phyloP scores from a whole-genome alignment of 2,888 invertebrate genomes.

The Orthonychiurus folsomi region DNA sequence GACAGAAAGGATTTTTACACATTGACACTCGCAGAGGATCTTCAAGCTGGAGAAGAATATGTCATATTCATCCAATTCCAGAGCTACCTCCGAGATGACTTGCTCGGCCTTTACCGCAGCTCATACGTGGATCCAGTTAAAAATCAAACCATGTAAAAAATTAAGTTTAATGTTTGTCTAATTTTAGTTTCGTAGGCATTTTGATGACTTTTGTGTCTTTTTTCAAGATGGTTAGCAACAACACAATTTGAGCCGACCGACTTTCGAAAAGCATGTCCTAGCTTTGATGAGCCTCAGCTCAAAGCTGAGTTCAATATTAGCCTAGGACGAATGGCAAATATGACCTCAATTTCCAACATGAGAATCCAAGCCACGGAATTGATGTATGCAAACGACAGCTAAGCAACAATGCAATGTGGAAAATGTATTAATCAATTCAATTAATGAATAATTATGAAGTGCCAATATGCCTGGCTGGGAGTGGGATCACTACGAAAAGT shows the following conservation, averaged over 20 bases:
- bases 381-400: too few species aligned
- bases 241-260: background rate
- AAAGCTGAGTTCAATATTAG: background rate
- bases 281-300: background rate
- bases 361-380: background rate
- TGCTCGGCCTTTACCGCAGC: background rate
- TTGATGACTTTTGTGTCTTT: too few species aligned
- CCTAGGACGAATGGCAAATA: background rate
- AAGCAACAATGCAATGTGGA: too few species aligned
- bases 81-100: background rate
- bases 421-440: too few species aligned
- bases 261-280: background rate
- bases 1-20: background rate
- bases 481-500: slow-evolving; percentile 26
- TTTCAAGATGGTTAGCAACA: background rate
- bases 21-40: background rate
- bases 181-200: background rate
- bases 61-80: background rate
- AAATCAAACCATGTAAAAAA: background rate
- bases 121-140: background rate
- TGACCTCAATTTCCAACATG: background rate
- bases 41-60: background rate
- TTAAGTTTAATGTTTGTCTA: background rate
- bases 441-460: too few species aligned
- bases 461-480: slow-evolving; percentile 20